These are phyloP conservation scores for Acromyrmex echinatior DNA, from an alignment of 1,140 invertebrate species.

Conservation along the genomic window DNA sequence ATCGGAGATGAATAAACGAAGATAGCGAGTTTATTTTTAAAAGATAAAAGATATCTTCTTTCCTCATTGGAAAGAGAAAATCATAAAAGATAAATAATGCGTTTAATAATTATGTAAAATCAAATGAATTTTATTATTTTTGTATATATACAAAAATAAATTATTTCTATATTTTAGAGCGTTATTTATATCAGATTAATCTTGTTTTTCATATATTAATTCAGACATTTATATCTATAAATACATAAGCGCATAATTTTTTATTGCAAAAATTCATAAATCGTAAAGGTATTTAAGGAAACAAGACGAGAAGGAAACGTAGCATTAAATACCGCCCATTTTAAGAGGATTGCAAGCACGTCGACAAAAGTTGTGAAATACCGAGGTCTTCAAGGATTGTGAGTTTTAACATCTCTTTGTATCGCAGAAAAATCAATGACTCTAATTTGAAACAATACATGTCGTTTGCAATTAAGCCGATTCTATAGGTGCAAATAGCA, in stretches of 20 bases:
- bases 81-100: not conserved
- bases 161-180: not conserved
- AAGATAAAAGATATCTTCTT: not conserved
- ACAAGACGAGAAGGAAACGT: not conserved
- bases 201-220: slow-evolving; percentile 7
- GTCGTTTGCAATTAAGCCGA: slow-evolving; percentile 26
- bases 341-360: slow-evolving; percentile 54
- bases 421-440: slow-evolving; percentile 5
- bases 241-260: not conserved
- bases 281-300: not conserved
- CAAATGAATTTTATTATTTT: not conserved
- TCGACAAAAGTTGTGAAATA: not conserved
- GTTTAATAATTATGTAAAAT: not conserved
- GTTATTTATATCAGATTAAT: no score
- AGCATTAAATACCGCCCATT: slow-evolving; percentile 41
- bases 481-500: slow-evolving; percentile 4
- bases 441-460: slow-evolving; percentile 32
- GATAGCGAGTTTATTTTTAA: not conserved
- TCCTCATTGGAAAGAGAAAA: no score
- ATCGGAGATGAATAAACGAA: slow-evolving; percentile 22
- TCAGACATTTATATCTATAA: slow-evolving; percentile 6
- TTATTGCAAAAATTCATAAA: not conserved
- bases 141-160: not conserved
- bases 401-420: slow-evolving; percentile 15
- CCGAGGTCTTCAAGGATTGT: not conserved